Base-by-base conservation (phyloP, 2,888 invertebrate genomes). In the Bellardia pandia region DNA sequence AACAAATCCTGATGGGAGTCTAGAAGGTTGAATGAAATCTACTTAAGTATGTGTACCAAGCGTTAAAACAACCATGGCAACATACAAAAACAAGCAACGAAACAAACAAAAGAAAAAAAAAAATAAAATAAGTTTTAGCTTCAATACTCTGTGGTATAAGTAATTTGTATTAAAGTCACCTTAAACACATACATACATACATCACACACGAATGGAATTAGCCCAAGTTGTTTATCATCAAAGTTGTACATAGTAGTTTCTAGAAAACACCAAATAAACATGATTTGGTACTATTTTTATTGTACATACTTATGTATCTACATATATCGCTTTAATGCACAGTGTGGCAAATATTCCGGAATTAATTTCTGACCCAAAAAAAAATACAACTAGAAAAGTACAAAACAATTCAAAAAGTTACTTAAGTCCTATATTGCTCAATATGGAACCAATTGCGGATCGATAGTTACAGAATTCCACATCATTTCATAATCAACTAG, bases 21-120 rank as follows among this genome's bases (percentile, higher is more conserved):
- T n/a, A 30, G 13, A 14, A 42, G 3, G 5, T 4, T 23, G 56
- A 16, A 69, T 56, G 9, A 77, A 64, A 40, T 56, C 64, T 56
- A 66, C 64, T 66, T 48, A 23, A 56, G 37, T 23, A 51, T 51
- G 40, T 48, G 45, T 42, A 56, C 33, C 11, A 62, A 78, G 45
- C 66, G 75, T 53, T 76, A 16, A 48, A 58, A 74, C 11, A 45
- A 16, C 53, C 48, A 72, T 76, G 76, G 53, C 66, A 84, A 80
- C 69, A 56, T 3, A 16, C 11, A 23, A 23, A 62, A 40, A 40
- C 0, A 30, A 56, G n/a, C 23, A 14, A 3, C 23, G 30, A 58
- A 42, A 14, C 0, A 2, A 51, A 37, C 37, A 37, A 37, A 37
- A 33, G 4, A 33, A 33, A 33, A 33, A 33, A 33, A 33, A 33